Evolutionary conservation across 1,140 invertebrate species (phyloP).

Genomic region (Drosophila kanapiae): DNA sequence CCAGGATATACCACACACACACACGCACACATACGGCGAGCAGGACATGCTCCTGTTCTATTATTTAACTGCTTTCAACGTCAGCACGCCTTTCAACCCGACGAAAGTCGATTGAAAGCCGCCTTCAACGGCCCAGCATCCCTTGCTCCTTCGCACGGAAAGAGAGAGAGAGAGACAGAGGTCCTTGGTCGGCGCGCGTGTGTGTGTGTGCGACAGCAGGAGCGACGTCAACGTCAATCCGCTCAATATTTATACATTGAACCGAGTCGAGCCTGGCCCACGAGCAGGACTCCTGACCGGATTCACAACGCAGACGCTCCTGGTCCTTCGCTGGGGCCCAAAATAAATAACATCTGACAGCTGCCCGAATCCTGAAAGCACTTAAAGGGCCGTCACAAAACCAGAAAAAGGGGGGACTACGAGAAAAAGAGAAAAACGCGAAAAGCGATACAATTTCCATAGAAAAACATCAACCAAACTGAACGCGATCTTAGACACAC

Average conservation of each 20-base stretch:
- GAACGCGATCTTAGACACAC: slow-evolving; percentile 52
- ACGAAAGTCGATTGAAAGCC: slow-evolving; percentile 79
- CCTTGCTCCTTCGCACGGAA: slow-evolving; percentile 21
- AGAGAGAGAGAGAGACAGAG: slow-evolving; percentile 12
- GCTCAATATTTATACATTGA: slow-evolving; percentile 76
- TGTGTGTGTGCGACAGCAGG: slow-evolving; percentile 39
- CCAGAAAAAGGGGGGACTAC: not conserved
- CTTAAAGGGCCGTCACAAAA: slow-evolving; percentile 26
- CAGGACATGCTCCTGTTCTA: slow-evolving; percentile 67
- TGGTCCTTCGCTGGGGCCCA: slow-evolving; percentile 57
- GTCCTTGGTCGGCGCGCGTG: slow-evolving; percentile 17
- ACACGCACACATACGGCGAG: slow-evolving; percentile 20
- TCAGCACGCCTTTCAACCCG: slow-evolving; percentile 59
- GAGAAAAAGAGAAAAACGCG: slow-evolving; percentile 61
- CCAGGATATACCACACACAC: slow-evolving; percentile 51
- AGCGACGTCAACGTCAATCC: slow-evolving; percentile 75
- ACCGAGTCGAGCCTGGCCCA: slow-evolving; percentile 47
- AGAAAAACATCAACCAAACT: slow-evolving; percentile 49
- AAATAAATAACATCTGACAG: slow-evolving; percentile 85
- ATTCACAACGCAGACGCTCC: slow-evolving; percentile 63
- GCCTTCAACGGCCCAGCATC: slow-evolving; percentile 73
- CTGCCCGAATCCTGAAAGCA: slow-evolving; percentile 60
- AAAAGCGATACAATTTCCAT: slow-evolving; percentile 29
- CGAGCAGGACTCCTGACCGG: slow-evolving; percentile 44
- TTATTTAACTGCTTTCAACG: slow-evolving; percentile 83